phyloP scores from a whole-genome alignment of 2,888 invertebrate genomes.

The Bursaphelenchus okinawaensis region DNA sequence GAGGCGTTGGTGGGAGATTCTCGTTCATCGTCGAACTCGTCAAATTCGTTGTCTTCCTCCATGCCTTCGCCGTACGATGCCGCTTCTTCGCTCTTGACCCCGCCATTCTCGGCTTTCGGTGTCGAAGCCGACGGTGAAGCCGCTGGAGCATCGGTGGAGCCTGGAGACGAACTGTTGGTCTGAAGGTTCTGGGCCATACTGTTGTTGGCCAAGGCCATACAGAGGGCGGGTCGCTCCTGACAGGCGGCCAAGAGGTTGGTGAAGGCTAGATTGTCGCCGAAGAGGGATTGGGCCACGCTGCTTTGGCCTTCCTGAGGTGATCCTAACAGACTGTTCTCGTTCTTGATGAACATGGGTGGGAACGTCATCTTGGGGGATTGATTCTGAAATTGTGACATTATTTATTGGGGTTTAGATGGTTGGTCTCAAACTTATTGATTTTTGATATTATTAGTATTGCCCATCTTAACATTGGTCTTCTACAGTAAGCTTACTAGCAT shows the following conservation, averaged over 20 bases:
- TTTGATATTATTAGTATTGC: no score
- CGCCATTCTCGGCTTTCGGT: conserved; percentile 39
- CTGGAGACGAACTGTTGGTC: conserved; percentile 5
- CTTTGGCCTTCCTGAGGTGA: neutral
- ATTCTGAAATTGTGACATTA: neutral
- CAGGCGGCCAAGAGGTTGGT: conserved; percentile 26
- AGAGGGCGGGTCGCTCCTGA: conserved; percentile 16
- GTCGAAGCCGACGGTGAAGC: conserved; percentile 9
- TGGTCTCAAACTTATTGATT: no score
- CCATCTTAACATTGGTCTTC: no score
- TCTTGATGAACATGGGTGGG: conserved; percentile 13
- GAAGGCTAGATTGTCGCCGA: conserved; percentile 11
- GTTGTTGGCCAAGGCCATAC: conserved; percentile 4
- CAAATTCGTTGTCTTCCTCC: conserved; percentile 19
- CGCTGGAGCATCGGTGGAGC: conserved; percentile 12
- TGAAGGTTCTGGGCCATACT: conserved; percentile 6
- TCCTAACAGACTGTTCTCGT: neutral
- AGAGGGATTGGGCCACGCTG: conserved; percentile 1
- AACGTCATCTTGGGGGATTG: conserved; percentile 8
- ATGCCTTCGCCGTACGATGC: conserved; percentile 13
- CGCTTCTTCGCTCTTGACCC: conserved; percentile 18
- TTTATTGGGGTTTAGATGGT: no score
- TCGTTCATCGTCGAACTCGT: conserved; percentile 19
- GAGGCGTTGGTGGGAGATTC: conserved; percentile 9
- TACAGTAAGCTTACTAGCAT: no score